Evolutionary conservation across 2,888 invertebrate genomes (phyloP), one percentile per base, ranked within the genome.

Genomic region (Eutolmus rufibarbis): DNA sequence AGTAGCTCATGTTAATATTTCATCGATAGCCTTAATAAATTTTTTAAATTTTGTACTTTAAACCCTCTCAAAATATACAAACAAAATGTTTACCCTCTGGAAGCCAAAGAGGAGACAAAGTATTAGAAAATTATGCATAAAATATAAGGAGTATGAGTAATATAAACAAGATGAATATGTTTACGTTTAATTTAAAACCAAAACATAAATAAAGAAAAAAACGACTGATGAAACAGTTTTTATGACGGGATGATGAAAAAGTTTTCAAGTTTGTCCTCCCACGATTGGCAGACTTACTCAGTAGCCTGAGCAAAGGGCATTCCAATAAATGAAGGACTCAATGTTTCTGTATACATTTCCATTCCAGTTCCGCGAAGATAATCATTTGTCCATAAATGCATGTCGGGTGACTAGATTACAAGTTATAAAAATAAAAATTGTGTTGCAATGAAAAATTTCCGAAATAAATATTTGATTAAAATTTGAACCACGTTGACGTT

Each of bases 261-360:
- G 31, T 56, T 28, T 74, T 78, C n/a, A 34, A 28, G 23, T 12
- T 90, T 76, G 37, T 84, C 74, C 84, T 57, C 74, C 84, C 56
- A 86, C 2, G 40, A 76, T 23, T 86, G 28, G 76, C 74, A 90
- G 94, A 97, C 98, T 97, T 97, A 99, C 99, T 99, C 98, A 94
- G 99, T 97, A 92, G 98, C 99, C 94, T 97, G 96, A 93, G 97
- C 97, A 95, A 99, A 99, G 92, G 97, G 97, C 96, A 99, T 97
- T 94, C 98, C 98, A 94, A 98, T 97, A 96, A 99, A 99, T 91
- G 98, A 97, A 91, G 97, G 96, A 94, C 99, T 99, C 94, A 99
- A 95, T 92, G 97, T 98, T 95, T 99, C 98, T 92, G 99, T 99
- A 95, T 99, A 99, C 98, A 99, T 98, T 96, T 99, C 99, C 98